Base-by-base conservation (phyloP, 2,797 vertebrate genomes). In the Champsocephalus gunnari region DNA sequence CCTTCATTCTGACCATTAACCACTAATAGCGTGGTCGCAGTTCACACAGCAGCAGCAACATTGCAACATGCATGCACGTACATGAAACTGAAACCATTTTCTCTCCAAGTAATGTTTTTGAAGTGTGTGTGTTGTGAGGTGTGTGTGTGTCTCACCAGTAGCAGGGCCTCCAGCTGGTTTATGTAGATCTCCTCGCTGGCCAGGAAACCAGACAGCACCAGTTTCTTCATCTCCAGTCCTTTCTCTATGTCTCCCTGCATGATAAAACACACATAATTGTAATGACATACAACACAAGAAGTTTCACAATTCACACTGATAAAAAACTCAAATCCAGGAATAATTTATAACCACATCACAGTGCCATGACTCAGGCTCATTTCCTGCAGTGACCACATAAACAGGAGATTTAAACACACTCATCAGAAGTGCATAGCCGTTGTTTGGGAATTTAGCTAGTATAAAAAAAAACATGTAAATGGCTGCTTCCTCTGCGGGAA, bases 161-260 rank as follows among this genome's bases (percentile, higher is more conserved):
- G 86, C 75, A 99, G 91, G 13, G 98, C 98, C 81, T 99, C 98
- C 84, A 99, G 93, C 88, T 99, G 98, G 93, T 99, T 99, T 72
- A 99, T 98, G 92, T 99, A 99, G 93, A 99, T 98, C 92, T 99
- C 98, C 87, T 99, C 98, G 0, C 97, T 99, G 92, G 98, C 97
- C 91, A 99, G 84, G 88, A 99, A 98, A 21, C 98, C 98, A 0
- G 97, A 99, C 32, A 99, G 96, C 67, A 99, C 98, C 91, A 99
- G 88, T 80, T 97, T 98, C 90, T 98, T 95, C 98, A 99, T 99
- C 92, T 99, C 97, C 94, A 99, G 93, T 21, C 97, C 97, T 83
- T 99, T 99, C 70, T 99, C 97, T 0, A 93, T 89, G 19, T 97
- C 96, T 0, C 96, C 96, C 98, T 99, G 88, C 51, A 76, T 50